phyloP scores from a whole-genome alignment of 2,888 invertebrate genomes.

The Taenaris catops region DNA sequence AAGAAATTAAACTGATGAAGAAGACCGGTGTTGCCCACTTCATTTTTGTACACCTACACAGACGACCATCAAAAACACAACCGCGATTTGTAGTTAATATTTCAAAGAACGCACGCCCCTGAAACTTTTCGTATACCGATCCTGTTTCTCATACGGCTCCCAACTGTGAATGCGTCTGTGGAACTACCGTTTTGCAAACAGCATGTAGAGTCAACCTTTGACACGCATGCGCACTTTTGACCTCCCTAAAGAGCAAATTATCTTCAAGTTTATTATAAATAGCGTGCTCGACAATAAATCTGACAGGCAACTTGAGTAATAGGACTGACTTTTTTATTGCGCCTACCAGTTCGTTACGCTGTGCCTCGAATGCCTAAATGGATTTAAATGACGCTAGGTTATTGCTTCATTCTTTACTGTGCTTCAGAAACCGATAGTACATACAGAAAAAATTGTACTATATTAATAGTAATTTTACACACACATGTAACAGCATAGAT shows the following conservation, averaged over 20 bases:
- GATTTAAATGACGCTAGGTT: too few species aligned
- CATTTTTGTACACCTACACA: slow-evolving; percentile 44
- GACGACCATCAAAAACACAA: slow-evolving; percentile 41
- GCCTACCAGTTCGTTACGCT: too few species aligned
- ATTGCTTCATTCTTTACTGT: too few species aligned
- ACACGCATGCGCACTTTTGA: slow-evolving; percentile 54
- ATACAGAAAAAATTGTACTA: too few species aligned
- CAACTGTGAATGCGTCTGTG: slow-evolving; percentile 35
- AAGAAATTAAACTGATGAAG: slow-evolving; percentile 39
- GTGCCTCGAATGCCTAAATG: too few species aligned
- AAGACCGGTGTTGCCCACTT: slow-evolving; percentile 47
- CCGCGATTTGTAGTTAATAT: slow-evolving; percentile 26
- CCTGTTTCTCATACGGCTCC: slow-evolving; percentile 35
- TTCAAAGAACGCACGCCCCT: slow-evolving; percentile 13
- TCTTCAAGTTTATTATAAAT: slow-evolving; percentile 26
- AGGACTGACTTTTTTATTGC: not conserved
- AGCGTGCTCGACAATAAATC: slow-evolving; percentile 12
- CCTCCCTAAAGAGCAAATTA: slow-evolving; percentile 28
- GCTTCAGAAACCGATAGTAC: too few species aligned
- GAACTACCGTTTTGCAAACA: slow-evolving; percentile 37
- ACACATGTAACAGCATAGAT: too few species aligned
- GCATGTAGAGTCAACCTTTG: slow-evolving; percentile 39
- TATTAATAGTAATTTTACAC: too few species aligned
- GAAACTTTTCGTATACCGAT: slow-evolving; percentile 50
- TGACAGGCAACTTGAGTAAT: slow-evolving; percentile 8